These are phyloP conservation scores for Strix aluco DNA, from an alignment of 2,113 vertebrate species.

Conservation along the genomic window DNA sequence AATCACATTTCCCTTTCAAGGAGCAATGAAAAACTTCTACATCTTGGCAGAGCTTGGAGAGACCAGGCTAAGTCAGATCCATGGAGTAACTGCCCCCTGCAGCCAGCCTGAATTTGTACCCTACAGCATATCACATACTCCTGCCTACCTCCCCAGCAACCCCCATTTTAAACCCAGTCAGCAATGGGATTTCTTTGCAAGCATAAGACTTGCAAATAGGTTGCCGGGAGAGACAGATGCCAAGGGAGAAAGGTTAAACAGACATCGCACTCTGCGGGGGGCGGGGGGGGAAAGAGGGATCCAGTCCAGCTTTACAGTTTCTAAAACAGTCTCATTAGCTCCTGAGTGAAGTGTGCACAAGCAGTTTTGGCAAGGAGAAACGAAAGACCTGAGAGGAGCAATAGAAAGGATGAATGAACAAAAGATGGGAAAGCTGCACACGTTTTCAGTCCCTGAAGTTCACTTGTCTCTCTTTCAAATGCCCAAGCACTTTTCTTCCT, in stretches of 20 bases:
- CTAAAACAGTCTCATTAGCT: conserved; percentile 25
- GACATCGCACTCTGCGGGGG: not conserved
- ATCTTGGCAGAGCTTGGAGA: not conserved
- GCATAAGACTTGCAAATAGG: not conserved
- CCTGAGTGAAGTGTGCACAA: not conserved
- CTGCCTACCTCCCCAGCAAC: not conserved
- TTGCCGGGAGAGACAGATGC: not conserved
- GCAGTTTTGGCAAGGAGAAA: conserved; percentile 35
- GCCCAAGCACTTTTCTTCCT: not conserved
- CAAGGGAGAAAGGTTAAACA: conserved; percentile 47
- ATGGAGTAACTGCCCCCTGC: not conserved
- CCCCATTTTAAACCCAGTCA: not conserved
- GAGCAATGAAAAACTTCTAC: not conserved
- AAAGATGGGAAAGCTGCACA: not conserved
- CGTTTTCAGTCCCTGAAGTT: not conserved
- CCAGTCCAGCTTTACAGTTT: conserved; percentile 26
- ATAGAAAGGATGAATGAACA: conserved; percentile 19
- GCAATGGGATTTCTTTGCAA: conserved; percentile 3
- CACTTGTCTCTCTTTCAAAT: not conserved
- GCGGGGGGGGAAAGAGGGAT: not conserved
- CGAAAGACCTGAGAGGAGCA: not conserved
- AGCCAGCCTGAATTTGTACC: not conserved
- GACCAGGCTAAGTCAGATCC: not conserved
- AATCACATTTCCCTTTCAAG: conserved; percentile 6
- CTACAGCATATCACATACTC: fast-evolving